Percentiles rank a stretch among this genome's conserved stretches.
phyloP scores from a whole-genome alignment of 1,140 invertebrate species.

The Caenorhabditis brenneri region DNA sequence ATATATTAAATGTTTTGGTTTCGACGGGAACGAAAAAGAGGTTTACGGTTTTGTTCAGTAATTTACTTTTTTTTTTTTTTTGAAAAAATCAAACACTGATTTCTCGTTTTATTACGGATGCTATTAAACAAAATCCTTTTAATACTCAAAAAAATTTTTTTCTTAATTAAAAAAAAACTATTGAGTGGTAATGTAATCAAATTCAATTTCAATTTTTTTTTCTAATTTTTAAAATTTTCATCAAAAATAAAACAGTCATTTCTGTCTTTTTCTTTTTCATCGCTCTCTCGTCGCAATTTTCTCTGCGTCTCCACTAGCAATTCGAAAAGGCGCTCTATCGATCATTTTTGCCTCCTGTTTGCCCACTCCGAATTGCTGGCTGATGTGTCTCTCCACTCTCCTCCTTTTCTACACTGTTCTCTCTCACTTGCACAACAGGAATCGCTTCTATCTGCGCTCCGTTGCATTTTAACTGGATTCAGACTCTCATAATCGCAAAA shows the following conservation, averaged over 20 bases:
- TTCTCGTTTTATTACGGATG: too few species aligned
- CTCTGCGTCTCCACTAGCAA: background rate
- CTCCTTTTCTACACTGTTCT: background rate
- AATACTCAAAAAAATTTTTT: too few species aligned
- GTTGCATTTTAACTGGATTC: background rate
- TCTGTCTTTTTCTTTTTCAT: background rate
- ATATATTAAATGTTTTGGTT: too few species aligned
- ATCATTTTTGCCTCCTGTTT: background rate
- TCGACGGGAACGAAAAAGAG: too few species aligned
- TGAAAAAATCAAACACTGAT: too few species aligned
- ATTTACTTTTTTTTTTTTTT: too few species aligned
- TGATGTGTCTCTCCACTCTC: background rate
- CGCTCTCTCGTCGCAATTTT: background rate
- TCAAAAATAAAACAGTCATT: background rate
- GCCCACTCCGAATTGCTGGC: background rate
- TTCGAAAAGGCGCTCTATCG: background rate
- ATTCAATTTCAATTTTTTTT: too few species aligned
- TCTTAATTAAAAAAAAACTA: too few species aligned
- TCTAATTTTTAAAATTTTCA: too few species aligned
- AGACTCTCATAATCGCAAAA: background rate
- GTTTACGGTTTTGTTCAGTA: too few species aligned
- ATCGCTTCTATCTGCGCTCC: slow-evolving; percentile 25
- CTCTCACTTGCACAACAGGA: background rate
- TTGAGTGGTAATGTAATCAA: too few species aligned
- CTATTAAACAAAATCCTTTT: too few species aligned